Evolutionary conservation across 2,113 vertebrate species (phyloP).

Genomic region (Typhlomys cinereus): DNA sequence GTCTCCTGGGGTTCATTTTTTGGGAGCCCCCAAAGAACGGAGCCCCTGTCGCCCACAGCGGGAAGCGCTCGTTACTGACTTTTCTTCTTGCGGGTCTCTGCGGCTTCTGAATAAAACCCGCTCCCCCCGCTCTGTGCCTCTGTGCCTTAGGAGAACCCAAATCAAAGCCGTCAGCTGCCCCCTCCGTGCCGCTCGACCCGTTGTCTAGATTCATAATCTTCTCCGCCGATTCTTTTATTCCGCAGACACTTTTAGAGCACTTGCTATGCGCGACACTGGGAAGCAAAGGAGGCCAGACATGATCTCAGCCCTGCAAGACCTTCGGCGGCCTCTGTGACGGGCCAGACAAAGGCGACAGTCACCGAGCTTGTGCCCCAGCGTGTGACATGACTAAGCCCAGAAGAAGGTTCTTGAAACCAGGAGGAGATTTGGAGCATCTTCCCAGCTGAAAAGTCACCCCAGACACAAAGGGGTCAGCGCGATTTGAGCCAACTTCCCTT

Average conservation of each 20-base stretch:
- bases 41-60: background rate
- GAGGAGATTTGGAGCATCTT: background rate
- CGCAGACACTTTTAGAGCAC: background rate
- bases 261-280: background rate
- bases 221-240: background rate
- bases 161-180: background rate
- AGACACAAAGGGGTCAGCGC: background rate
- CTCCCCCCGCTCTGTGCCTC: background rate
- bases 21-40: background rate
- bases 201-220: background rate
- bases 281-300: conserved; percentile 50
- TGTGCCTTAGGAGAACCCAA: background rate
- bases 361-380: background rate
- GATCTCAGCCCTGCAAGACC: conserved; percentile 58
- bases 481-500: background rate
- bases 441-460: background rate
- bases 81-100: background rate
- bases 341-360: background rate
- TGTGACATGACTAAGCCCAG: background rate
- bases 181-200: rapidly evolving
- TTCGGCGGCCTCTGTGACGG: background rate
- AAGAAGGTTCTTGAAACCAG: background rate
- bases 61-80: rapidly evolving
- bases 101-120: background rate
- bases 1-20: background rate